Base-by-base conservation (phyloP, 2,113 vertebrate genomes). In the Gallinago jamesoni region DNA sequence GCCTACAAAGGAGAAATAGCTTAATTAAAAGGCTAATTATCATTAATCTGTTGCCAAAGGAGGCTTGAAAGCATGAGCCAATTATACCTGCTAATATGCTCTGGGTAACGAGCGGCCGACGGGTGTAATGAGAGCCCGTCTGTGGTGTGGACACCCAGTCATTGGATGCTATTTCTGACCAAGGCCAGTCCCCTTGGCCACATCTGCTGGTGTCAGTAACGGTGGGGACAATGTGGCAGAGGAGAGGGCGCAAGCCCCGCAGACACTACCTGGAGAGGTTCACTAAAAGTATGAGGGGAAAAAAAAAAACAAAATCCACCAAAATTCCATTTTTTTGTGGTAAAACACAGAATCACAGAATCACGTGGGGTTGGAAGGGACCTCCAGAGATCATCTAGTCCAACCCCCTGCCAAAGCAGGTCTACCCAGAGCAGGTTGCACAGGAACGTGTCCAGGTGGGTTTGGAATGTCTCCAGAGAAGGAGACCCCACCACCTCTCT, bases 21-120 rank as follows among this genome's bases (percentile, higher is more conserved):
- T 87, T 76, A 5, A 7, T 91, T 92, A 84, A 69, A 83, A 45
- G n/a, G 25, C 37, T 87, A 89, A 94, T 96, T 96, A 82, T 39
- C 55, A 7, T 94, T 78, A 94, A 89, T 84, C 37, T 27, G 28
- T 92, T 84, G 89, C 84, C 63, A 94, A 82, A 91, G 84, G 77
- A 96, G 23, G 57, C 91, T 94, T 89, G 33, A 85, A 96, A 84
- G 77, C 10, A 0, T 35, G 67, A 95, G 80, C 45, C 50, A 93
- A 66, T 95, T 94, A 81, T 6, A 1, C 3, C 2, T 56, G 52
- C 27, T 93, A 76, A 92, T 86, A 66, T 73, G 66, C 41, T 83
- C 24, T 83, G 84, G 47, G 62, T 75, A 74, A 62, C 0, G 5
- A 67, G 59, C 2, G 4, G 67, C 82, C 3, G 0, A 24, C 69